Percentiles rank a stretch among this genome's conserved stretches.
Conservation (phyloP, 2,888 invertebrate genomes). For the Branchipolynoe longqiensis region DNA sequence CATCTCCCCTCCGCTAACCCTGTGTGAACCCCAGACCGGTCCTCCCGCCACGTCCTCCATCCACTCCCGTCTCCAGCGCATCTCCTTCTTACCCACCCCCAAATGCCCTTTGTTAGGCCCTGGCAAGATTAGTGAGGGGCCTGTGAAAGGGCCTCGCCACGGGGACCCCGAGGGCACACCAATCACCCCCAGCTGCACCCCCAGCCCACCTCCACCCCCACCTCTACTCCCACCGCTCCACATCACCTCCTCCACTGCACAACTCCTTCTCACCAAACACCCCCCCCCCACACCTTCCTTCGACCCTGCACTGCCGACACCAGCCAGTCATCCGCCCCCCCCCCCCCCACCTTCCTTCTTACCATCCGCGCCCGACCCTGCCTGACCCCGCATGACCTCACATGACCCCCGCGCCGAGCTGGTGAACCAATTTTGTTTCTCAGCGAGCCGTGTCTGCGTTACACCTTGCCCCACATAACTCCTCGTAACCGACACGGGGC, state of each 20-base stretch:
- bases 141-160: slow-evolving; percentile 40
- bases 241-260: too few species aligned
- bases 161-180: slow-evolving; percentile 6
- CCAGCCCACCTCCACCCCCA: not conserved
- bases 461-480: slow-evolving; percentile 12
- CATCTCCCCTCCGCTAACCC: not conserved
- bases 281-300: not conserved
- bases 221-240: not conserved
- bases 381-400: slow-evolving; percentile 8
- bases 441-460: slow-evolving; percentile 8
- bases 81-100: not conserved
- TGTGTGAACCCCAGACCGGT: too few species aligned
- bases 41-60: not conserved
- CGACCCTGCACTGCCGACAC: not conserved
- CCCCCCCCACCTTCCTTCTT: not conserved
- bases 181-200: not conserved
- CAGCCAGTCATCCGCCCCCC: not conserved
- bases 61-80: not conserved
- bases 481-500: slow-evolving; percentile 25
- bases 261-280: not conserved
- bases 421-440: slow-evolving; percentile 28
- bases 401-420: not conserved
- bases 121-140: slow-evolving; percentile 27
- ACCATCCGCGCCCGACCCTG: not conserved
- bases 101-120: slow-evolving; percentile 35